Evolutionary conservation across 2,113 vertebrate species (phyloP), one percentile per base, ranked within the genome.

Genomic region (Microcebus tavaratra): DNA sequence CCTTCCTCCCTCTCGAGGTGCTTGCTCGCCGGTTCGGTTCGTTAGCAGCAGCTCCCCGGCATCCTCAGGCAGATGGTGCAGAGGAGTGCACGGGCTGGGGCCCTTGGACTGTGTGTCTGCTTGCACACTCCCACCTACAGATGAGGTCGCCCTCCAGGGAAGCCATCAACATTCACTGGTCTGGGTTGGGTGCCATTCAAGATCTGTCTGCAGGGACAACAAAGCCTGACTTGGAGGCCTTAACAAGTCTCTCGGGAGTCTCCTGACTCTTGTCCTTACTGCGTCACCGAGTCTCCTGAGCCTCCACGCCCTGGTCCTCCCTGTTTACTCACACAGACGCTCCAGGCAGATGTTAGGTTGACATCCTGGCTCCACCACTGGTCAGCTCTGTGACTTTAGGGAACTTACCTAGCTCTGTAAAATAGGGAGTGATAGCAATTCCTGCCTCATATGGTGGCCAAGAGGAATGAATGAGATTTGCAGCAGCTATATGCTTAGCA

Each of bases 221-320:
- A 42, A 27, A 79, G 81, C 39, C 79, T 0, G 23, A 63, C 63
- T 87, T 53, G 4, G 9, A 88, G 78, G 36, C 57, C 88, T 83
- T 96, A 96, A 90, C 53, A 70, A 87, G 95, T 45, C 95, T 75
- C 73, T 36, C 0, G 6, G 42, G 91, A 96, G 70, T 80, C 79
- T 90, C 61, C 63, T 76, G 91, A 57, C 80, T 67, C 7, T 27
- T 15, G 0, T 14, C 23, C 48, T 84, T 34, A 59, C 72, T 12
- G 67, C 9, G 3, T 61, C 82, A 73, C 53, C 29, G 17, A 13
- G 36, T 53, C 83, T 59, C 80, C 45, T 2, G 61, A 57, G 80
- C 27, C 73, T 20, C 65, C 23, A 8, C 15, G 68, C 92, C 57
- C 39, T 6, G 57, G 21, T 65, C 65, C 63, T 39, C 80, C 79